Conservation (phyloP, 1,140 invertebrate genomes). For the Prorops nasuta region DNA sequence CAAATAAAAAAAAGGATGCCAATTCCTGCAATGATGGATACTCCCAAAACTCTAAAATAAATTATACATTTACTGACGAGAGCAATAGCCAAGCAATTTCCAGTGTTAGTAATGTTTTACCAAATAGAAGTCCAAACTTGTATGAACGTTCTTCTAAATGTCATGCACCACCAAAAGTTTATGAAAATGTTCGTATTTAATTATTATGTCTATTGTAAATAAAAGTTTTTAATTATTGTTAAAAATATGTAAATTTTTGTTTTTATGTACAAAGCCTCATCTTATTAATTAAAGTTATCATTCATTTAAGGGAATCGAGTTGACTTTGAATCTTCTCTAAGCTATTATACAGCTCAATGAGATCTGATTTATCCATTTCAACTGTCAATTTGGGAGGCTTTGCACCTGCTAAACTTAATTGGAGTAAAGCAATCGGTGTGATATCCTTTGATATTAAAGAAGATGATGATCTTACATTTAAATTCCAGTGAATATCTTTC, state of each 20-base stretch:
- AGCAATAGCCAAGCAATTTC: slow-evolving; percentile 12
- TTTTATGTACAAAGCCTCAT: too few species aligned
- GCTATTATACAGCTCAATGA: slow-evolving; percentile 39
- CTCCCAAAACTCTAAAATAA: slow-evolving; percentile 24
- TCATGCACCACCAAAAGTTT: slow-evolving; percentile 18
- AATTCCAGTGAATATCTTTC: slow-evolving; percentile 41
- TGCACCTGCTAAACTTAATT: slow-evolving; percentile 34
- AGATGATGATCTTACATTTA: slow-evolving; percentile 45
- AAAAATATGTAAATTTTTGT: not conserved
- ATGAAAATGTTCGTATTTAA: slow-evolving; percentile 28
- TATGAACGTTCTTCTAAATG: slow-evolving; percentile 23
- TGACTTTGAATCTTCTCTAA: slow-evolving; percentile 47
- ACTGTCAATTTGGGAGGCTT: slow-evolving; percentile 34
- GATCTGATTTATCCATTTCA: slow-evolving; percentile 40
- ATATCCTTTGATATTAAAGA: slow-evolving; percentile 36
- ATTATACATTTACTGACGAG: slow-evolving; percentile 28
- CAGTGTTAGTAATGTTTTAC: slow-evolving; percentile 26
- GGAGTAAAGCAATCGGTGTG: slow-evolving; percentile 35
- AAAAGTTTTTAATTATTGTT: not conserved
- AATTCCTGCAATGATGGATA: slow-evolving; percentile 13
- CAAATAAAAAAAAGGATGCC: slow-evolving; percentile 20
- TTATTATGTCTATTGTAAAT: too few species aligned
- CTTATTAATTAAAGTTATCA: slow-evolving; percentile 14
- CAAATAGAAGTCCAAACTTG: slow-evolving; percentile 39
- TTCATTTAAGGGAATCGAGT: slow-evolving; percentile 45